Evolutionary conservation across 2,113 vertebrate species (phyloP).

Genomic region (Lagenorhynchus albirostris): DNA sequence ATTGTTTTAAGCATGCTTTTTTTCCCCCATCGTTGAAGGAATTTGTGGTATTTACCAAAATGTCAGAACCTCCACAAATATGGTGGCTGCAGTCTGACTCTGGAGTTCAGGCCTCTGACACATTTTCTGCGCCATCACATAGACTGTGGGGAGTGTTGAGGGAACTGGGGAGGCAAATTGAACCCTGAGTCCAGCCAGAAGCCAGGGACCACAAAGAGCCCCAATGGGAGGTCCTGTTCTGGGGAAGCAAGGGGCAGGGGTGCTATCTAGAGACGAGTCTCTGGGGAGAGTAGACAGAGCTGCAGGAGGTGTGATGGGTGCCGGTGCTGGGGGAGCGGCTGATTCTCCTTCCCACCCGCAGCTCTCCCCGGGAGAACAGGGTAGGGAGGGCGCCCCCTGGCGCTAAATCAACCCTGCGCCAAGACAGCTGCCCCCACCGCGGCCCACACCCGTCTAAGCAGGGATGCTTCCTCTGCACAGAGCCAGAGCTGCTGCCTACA

Average conservation of each 20-base stretch:
- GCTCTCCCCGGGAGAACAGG: neutral
- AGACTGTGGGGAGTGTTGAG: neutral
- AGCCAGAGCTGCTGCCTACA: neutral
- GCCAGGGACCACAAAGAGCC: neutral
- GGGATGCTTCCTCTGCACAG: neutral
- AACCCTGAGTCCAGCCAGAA: neutral
- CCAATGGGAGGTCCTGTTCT: neutral
- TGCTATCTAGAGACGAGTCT: rapidly evolving
- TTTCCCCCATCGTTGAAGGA: neutral
- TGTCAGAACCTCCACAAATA: neutral
- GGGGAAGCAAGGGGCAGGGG: no score
- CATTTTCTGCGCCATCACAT: neutral
- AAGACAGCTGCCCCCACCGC: rapidly evolving
- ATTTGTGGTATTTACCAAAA: neutral
- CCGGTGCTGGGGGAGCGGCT: rapidly evolving
- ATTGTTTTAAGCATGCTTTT: neutral
- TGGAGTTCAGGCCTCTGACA: neutral
- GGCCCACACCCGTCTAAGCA: neutral
- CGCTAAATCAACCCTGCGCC: neutral
- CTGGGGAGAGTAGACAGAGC: neutral
- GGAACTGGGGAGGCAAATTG: neutral
- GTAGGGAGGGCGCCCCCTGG: rapidly evolving
- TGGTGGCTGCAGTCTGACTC: neutral
- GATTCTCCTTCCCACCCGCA: neutral
- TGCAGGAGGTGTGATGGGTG: neutral